Base-by-base conservation (phyloP, 2,888 invertebrate species). In the Lasioglossum malachurum region DNA sequence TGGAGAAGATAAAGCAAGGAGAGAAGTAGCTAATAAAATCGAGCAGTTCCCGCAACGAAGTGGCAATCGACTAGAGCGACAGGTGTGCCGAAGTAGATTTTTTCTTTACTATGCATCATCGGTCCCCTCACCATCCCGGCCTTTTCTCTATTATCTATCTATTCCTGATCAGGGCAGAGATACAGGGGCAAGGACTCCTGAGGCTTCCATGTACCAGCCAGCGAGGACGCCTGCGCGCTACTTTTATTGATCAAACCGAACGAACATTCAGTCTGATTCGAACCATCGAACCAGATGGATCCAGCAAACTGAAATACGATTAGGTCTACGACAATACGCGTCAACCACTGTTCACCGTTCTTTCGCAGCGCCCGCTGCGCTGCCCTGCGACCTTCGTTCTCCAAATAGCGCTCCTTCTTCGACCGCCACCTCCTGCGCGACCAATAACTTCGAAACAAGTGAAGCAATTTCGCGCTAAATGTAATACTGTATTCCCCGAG, bases 241-340 rank as follows among this genome's bases (percentile, higher is more conserved):
- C 90, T 91, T 91, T 92, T 92, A 92, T 92, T 92, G 92, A 92
- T 92, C 92, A 93, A 91, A 88, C 89, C 73, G 84, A 80, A 87
- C 89, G 89, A 88, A 90, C 91, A 90, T 90, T 91, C 91, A 92
- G 91, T 93, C 88, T 77, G 89, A 87, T 92, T 91, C 89, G 88
- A 91, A 86, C 89, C 89, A 92, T 91, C 92, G 91, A 93, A 85
- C 87, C 89, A 89, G 88, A 86, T 88, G 89, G 93, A 93, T 92
- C 93, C 85, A 87, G 69, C 86, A 83, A 87, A 80, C 78, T 75
- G 75, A 90, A 87, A 91, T 84, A 84, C 84, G 87, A 89, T 91
- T 90, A 90, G 75, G 69, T 60, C 44, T 67, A 46, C 80, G 79
- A 81, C 87, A 76, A 82, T 82, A 87, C 75, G 35, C 67, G 78